phyloP scores from a whole-genome alignment of 2,113 vertebrate species.

The Ellobius talpinus region DNA sequence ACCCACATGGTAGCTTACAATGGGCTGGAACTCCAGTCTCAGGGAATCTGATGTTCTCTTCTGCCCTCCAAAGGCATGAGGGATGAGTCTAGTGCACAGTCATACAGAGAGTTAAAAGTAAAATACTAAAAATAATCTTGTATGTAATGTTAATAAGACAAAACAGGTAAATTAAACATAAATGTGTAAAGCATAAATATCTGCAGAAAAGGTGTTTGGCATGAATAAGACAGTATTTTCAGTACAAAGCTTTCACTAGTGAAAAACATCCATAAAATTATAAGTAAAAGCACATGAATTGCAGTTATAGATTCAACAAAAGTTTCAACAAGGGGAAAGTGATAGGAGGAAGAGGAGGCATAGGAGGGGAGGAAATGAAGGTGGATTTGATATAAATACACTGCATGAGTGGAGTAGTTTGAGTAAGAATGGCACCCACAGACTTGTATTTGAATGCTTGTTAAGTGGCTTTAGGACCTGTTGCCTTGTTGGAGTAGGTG shows the following conservation, averaged over 20 bases:
- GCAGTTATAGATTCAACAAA: background rate
- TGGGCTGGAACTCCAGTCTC: background rate
- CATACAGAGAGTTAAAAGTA: background rate
- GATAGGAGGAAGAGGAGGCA: background rate
- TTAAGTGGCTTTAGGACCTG: background rate
- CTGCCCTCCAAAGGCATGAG: no score
- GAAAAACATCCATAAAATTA: constrained; percentile 20
- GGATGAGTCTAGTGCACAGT: background rate
- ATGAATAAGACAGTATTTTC: background rate
- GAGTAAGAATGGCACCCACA: background rate
- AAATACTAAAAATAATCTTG: background rate
- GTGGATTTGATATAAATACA: no score
- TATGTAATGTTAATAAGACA: background rate
- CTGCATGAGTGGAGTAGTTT: background rate
- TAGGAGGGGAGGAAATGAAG: background rate
- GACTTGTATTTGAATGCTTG: background rate
- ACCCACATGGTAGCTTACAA: background rate
- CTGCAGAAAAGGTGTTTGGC: background rate
- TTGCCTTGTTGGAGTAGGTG: background rate
- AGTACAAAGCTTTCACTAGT: constrained; percentile 2
- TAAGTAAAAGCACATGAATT: background rate
- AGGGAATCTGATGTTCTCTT: background rate
- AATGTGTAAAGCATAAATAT: background rate
- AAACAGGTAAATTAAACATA: background rate
- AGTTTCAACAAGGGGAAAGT: background rate